Percentiles rank a stretch among this genome's conserved stretches.
Conservation (phyloP, 92 coral and sea anemone genomes). For the Metridium senile region DNA sequence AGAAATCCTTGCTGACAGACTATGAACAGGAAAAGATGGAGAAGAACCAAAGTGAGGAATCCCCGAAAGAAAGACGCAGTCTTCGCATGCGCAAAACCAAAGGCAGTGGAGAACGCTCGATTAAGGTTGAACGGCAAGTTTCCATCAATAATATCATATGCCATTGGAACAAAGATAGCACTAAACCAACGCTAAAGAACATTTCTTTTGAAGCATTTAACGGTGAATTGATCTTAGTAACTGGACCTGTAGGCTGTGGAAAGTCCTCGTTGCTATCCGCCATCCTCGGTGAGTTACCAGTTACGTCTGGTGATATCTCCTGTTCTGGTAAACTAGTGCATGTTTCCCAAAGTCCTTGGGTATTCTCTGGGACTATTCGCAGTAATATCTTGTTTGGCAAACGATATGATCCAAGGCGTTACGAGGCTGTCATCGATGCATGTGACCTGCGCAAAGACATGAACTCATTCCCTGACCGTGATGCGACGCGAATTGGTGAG, state of each 20-base stretch:
- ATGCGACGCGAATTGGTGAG: conserved; percentile 58
- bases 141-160: conserved; percentile 41
- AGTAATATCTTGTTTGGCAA: conserved; percentile 61
- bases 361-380: conserved; percentile 66
- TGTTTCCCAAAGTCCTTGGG: conserved; percentile 67
- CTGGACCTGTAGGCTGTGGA: conserved; percentile 80
- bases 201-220: conserved; percentile 43
- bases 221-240: conserved; percentile 73
- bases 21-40: conserved; percentile 20
- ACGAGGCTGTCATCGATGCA: conserved; percentile 49
- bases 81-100: conserved; percentile 14
- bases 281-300: conserved; percentile 54
- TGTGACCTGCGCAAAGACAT: conserved; percentile 56
- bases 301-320: conserved; percentile 30
- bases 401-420: conserved; percentile 36
- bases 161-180: conserved; percentile 38
- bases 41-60: conserved; percentile 12
- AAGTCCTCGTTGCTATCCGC: conserved; percentile 54
- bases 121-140: conserved; percentile 20
- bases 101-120: background rate
- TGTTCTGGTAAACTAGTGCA: conserved; percentile 45
- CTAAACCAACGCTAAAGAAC: conserved; percentile 35
- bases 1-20: conserved; percentile 38
- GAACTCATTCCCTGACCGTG: conserved; percentile 57
- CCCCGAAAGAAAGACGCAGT: conserved; percentile 11